Percentiles rank a stretch among this genome's conserved stretches.
Evolutionary conservation across 2,797 vertebrate genomes (phyloP).

Genomic region (Siniperca scherzeri): DNA sequence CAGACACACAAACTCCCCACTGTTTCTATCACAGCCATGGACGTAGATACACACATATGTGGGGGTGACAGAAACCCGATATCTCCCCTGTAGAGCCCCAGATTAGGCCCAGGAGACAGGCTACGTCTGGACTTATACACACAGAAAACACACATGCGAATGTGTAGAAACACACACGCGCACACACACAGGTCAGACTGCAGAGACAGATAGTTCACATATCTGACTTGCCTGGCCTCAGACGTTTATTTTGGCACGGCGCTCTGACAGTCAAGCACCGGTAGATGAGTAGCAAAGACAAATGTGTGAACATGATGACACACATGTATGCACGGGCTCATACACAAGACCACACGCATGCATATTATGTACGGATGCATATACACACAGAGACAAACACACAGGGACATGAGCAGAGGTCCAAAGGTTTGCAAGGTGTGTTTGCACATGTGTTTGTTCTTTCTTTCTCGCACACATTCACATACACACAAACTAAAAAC

Average conservation of each 20-base stretch:
- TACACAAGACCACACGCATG: constrained; percentile 67
- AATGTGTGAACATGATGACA: constrained; percentile 78
- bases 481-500: background rate
- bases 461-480: background rate
- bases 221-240: constrained; percentile 69
- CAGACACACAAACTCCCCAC: constrained; percentile 54
- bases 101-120: constrained; percentile 81
- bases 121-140: constrained; percentile 64
- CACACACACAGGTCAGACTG: constrained; percentile 53
- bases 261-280: constrained; percentile 65
- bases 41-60: constrained; percentile 63
- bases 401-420: constrained; percentile 3
- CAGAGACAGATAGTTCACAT: constrained; percentile 75
- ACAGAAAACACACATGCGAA: constrained; percentile 42
- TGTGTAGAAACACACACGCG: constrained; percentile 33
- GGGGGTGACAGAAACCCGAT: constrained; percentile 74
- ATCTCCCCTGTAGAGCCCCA: constrained; percentile 70
- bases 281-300: constrained; percentile 77
- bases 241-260: constrained; percentile 77
- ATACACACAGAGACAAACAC: constrained; percentile 3
- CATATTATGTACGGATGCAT: background rate
- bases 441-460: background rate
- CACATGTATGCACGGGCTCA: constrained; percentile 47
- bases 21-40: constrained; percentile 61
- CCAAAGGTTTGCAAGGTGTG: background rate